phyloP scores from a whole-genome alignment of 2,797 vertebrate species.

The Holocentrus rufus region DNA sequence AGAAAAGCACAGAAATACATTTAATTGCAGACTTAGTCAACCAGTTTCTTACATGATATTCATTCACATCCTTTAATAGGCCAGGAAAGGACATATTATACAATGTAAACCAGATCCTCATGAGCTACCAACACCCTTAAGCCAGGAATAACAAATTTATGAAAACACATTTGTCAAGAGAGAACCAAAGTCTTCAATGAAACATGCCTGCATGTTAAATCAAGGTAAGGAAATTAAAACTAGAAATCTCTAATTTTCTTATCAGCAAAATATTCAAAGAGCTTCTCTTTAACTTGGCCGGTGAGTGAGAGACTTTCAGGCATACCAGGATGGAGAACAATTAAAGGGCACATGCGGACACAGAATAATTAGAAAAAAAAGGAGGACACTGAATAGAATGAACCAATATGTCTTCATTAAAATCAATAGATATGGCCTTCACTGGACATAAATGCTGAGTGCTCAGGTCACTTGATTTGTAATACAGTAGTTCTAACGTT shows the following conservation, averaged over 20 bases:
- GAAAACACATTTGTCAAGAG: conserved; percentile 30
- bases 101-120: conserved; percentile 48
- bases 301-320: conserved; percentile 16
- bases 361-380: neutral
- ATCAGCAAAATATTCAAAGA: conserved; percentile 55
- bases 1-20: conserved; percentile 1
- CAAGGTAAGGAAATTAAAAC: conserved; percentile 58
- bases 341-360: conserved; percentile 25
- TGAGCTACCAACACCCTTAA: conserved; percentile 36
- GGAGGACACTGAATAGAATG: conserved; percentile 23
- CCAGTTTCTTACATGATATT: conserved; percentile 8
- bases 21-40: conserved; percentile 15
- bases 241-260: conserved; percentile 54
- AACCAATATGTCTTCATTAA: conserved; percentile 62
- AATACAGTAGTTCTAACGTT: conserved; percentile 73
- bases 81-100: conserved; percentile 65
- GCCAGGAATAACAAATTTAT: conserved; percentile 55
- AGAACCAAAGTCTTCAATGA: conserved; percentile 59
- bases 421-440: conserved; percentile 52
- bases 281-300: conserved; percentile 46
- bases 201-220: conserved; percentile 89
- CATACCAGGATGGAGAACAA: conserved; percentile 7
- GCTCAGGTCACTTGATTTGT: conserved; percentile 70
- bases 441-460: conserved; percentile 53
- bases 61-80: conserved; percentile 35